Conservation (phyloP, 1,140 invertebrate species). For the Dendrolimus kikuchii region DNA sequence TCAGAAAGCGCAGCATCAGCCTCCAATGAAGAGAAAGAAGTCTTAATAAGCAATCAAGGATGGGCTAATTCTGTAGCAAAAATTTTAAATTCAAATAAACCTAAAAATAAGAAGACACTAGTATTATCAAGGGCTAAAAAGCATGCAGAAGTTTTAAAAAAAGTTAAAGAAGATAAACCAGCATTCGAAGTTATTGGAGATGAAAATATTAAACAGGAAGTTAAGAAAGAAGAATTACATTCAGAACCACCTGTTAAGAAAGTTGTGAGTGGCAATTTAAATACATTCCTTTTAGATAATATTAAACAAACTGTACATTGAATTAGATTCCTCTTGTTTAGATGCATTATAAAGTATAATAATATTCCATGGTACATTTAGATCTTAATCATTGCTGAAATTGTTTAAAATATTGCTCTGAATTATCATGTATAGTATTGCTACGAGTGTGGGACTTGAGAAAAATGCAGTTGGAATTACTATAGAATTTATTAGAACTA, state of each 20-base stretch:
- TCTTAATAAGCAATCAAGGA: slow-evolving; percentile 65
- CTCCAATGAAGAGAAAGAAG: slow-evolving; percentile 15
- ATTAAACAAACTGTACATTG: too few relatives aligned
- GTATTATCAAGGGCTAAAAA: slow-evolving; percentile 85
- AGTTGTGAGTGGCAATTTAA: slow-evolving; percentile 41
- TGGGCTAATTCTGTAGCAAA: slow-evolving; percentile 83
- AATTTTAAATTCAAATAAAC: slow-evolving; percentile 82
- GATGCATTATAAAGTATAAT: too few relatives aligned
- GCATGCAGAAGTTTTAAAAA: slow-evolving; percentile 72
- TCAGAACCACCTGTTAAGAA: slow-evolving; percentile 54
- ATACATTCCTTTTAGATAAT: background rate
- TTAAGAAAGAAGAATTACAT: slow-evolving; percentile 41
- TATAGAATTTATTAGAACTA: too few relatives aligned
- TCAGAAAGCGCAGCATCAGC: slow-evolving; percentile 13
- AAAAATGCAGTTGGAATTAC: too few relatives aligned
- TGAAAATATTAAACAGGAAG: slow-evolving; percentile 42
- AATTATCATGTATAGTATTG: too few relatives aligned
- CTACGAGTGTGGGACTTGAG: too few relatives aligned
- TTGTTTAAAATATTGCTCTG: too few relatives aligned
- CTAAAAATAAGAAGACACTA: slow-evolving; percentile 81
- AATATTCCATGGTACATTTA: too few relatives aligned
- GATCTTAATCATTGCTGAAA: too few relatives aligned
- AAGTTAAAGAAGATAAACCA: slow-evolving; percentile 64
- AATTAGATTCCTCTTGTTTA: too few relatives aligned
- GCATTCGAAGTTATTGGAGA: slow-evolving; percentile 71